phyloP scores from a whole-genome alignment of 2,888 invertebrate genomes.

The Eupithecia insigniata region DNA sequence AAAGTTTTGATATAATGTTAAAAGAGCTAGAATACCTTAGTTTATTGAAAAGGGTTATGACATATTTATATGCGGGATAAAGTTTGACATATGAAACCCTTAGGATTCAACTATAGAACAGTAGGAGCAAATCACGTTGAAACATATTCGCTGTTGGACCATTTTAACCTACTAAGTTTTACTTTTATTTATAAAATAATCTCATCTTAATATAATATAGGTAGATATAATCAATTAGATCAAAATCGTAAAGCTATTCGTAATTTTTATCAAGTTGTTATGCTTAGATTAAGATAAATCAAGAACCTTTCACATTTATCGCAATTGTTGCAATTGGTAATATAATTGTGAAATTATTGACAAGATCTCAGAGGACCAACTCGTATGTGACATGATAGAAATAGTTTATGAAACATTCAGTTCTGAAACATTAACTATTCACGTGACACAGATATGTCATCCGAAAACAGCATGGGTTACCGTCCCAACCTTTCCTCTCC shows the following conservation, averaged over 20 bases:
- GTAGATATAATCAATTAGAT: not conserved
- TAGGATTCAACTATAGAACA: slow-evolving; percentile 24
- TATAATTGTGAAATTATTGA: not conserved
- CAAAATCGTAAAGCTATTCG: not conserved
- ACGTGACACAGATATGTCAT: slow-evolving; percentile 24
- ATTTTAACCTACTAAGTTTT: not conserved
- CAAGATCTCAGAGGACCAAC: not conserved
- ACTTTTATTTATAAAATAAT: not conserved
- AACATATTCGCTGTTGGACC: no score
- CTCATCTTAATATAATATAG: not conserved
- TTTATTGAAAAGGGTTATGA: slow-evolving; percentile 45
- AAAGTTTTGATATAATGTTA: slow-evolving; percentile 15
- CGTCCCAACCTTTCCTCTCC: slow-evolving; percentile 51
- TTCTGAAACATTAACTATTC: slow-evolving; percentile 22
- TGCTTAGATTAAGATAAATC: not conserved
- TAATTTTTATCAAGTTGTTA: not conserved
- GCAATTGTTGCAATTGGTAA: not conserved
- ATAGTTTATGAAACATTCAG: slow-evolving; percentile 6
- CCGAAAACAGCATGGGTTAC: slow-evolving; percentile 26
- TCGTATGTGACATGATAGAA: not conserved
- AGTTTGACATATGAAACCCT: slow-evolving; percentile 37
- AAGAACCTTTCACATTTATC: not conserved
- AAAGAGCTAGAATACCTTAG: slow-evolving; percentile 31
- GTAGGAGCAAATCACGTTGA: not conserved
- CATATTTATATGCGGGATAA: slow-evolving; percentile 43